Evolutionary conservation across 1,140 invertebrate genomes (phyloP).

Genomic region (Ceratina japonica): DNA sequence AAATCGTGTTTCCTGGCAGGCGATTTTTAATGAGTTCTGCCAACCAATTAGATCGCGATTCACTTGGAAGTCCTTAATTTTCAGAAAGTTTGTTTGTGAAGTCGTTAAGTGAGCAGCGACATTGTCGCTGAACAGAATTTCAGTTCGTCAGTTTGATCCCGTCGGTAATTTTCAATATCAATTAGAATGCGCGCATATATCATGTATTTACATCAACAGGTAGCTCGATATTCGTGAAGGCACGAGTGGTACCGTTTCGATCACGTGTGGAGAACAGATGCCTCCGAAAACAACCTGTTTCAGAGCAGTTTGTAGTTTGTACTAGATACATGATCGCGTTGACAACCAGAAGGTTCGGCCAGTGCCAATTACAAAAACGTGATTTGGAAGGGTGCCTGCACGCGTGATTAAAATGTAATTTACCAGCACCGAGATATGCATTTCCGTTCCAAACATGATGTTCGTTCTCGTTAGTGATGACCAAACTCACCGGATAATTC

Average conservation of each 20-base stretch:
- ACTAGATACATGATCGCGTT: conserved; percentile 18
- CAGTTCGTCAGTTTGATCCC: background rate
- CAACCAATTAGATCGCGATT: conserved; percentile 1
- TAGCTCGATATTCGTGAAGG: conserved; percentile 39
- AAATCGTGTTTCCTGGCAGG: background rate
- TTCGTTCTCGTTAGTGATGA: background rate
- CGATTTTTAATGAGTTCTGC: background rate
- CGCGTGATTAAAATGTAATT: conserved; percentile 38
- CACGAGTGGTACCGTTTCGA: background rate
- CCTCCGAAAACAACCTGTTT: conserved; percentile 27
- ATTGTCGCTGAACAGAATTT: background rate
- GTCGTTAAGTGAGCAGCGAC: background rate
- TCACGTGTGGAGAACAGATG: conserved; percentile 21
- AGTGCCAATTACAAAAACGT: conserved; percentile 43
- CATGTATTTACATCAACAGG: conserved; percentile 14
- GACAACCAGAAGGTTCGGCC: conserved; percentile 37
- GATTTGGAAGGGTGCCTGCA: conserved; percentile 16
- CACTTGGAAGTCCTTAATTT: background rate
- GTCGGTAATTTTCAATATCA: background rate
- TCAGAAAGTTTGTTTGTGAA: too few relatives aligned
- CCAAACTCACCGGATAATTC: background rate
- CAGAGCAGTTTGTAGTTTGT: conserved; percentile 10
- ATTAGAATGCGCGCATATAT: background rate
- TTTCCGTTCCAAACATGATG: background rate
- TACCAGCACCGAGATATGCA: background rate